Evolutionary conservation across 2,888 invertebrate genomes (phyloP), one percentile per base, ranked within the genome.

Genomic region (Dilophus febrilis): DNA sequence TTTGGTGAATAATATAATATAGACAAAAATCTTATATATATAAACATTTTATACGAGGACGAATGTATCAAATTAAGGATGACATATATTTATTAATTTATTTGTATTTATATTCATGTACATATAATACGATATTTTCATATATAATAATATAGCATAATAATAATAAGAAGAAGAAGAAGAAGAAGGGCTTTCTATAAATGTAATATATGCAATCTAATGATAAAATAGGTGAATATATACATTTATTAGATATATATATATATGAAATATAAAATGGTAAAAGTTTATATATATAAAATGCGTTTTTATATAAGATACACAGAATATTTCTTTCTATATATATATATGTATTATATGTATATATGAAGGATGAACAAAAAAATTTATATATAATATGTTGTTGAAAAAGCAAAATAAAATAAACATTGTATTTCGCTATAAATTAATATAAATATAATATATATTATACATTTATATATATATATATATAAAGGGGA

Each of bases 41-140:
- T n/a, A n/a, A n/a, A n/a, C n/a, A n/a, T n/a, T n/a, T n/a, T n/a
- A n/a, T n/a, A n/a, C n/a, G n/a, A n/a, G n/a, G n/a, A n/a, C 22
- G 22, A 35, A 45, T 43, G 40, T 42, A 39, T 44, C 44, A 45
- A 45, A 45, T 45, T 45, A 44, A 40, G 40, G 41, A 39, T 41
- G 45, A 44, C 45, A 45, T 41, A 40, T 38, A 42, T 44, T 45
- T 45, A 45, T 45, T 45, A 45, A 45, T 45, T 45, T 45, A 45
- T 45, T 45, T 42, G 28, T 27, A 38, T 33, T 27, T 26, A 19
- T n/a, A n/a, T 14, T 36, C 35, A 22, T 36, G 29, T 22, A 30
- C 35, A 22, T 37, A 19, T 22, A 32, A 28, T 26, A 17, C 26
- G 33, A 22, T 18, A 22, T 22, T 35, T n/a, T n/a, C n/a, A n/a